Percentiles rank a stretch among this genome's conserved stretches.
phyloP scores from a whole-genome alignment of 2,113 vertebrate species.

The Alectura lathami region DNA sequence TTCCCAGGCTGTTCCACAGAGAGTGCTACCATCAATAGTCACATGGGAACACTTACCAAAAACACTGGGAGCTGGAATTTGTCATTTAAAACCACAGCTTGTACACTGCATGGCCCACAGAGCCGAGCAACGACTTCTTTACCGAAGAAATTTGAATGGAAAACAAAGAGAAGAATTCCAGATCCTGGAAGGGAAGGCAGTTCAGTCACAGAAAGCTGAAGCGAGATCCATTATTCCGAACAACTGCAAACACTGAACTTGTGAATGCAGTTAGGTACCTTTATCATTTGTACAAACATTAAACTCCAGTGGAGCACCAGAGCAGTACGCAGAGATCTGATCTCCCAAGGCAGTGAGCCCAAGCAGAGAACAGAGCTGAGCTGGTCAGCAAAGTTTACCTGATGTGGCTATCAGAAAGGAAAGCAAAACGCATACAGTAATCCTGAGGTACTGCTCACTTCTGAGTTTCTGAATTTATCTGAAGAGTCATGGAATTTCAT shows the following conservation, averaged over 20 bases:
- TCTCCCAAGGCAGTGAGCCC: neutral
- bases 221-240: neutral
- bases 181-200: slow-evolving; percentile 78
- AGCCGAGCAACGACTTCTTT: slow-evolving; percentile 89
- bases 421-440: neutral
- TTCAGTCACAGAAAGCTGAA: neutral
- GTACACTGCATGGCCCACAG: slow-evolving; percentile 93
- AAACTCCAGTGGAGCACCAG: neutral
- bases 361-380: neutral
- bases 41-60: slow-evolving; percentile 79
- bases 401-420: neutral
- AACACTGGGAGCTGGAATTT: slow-evolving; percentile 97
- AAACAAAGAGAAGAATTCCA: slow-evolving; percentile 93
- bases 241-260: neutral
- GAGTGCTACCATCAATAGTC: neutral
- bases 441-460: neutral
- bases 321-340: neutral
- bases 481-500: fast-evolving
- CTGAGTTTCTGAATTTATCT: neutral
- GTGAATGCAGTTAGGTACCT: neutral
- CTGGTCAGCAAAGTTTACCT: neutral
- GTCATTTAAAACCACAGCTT: slow-evolving; percentile 95
- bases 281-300: neutral
- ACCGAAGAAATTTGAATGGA: slow-evolving; percentile 90
- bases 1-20: neutral